These are phyloP conservation scores for Hecatera dysodea DNA, from an alignment of 2,888 invertebrate genomes.

Conservation along the genomic window DNA sequence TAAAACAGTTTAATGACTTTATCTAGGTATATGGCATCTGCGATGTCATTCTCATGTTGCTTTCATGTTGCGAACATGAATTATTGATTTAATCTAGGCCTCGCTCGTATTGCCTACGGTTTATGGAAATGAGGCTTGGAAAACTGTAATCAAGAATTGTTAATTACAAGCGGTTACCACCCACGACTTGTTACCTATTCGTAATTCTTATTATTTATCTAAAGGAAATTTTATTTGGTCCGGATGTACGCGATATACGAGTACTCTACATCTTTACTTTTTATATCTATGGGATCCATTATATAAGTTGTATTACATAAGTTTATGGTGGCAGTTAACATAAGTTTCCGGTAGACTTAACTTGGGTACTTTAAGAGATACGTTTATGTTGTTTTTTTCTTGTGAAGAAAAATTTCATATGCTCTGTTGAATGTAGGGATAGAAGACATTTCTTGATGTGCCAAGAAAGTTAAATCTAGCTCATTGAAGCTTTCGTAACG, in stretches of 20 bases:
- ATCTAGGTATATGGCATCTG: slow-evolving; percentile 74
- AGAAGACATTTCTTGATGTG: slow-evolving; percentile 25
- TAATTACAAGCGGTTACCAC: slow-evolving; percentile 78
- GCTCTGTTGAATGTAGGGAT: slow-evolving; percentile 16
- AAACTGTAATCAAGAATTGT: slow-evolving; percentile 77
- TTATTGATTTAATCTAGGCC: slow-evolving; percentile 79
- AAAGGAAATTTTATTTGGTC: slow-evolving; percentile 48
- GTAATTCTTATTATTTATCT: slow-evolving; percentile 55
- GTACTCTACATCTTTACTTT: slow-evolving; percentile 23
- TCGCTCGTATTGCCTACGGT: slow-evolving; percentile 77
- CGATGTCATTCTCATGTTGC: slow-evolving; percentile 59
- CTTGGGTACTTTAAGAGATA: slow-evolving; percentile 53
- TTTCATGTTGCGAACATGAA: slow-evolving; percentile 71
- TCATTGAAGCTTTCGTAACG: slow-evolving; percentile 24
- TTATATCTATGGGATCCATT: slow-evolving; percentile 37
- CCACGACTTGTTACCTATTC: slow-evolving; percentile 73
- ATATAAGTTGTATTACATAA: slow-evolving; percentile 44
- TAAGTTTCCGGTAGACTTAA: slow-evolving; percentile 57
- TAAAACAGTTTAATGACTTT: slow-evolving; percentile 78
- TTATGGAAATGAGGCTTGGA: slow-evolving; percentile 81
- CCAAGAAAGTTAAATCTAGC: slow-evolving; percentile 7
- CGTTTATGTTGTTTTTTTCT: slow-evolving; percentile 54
- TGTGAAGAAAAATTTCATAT: slow-evolving; percentile 23
- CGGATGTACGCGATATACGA: slow-evolving; percentile 40
- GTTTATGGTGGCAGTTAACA: slow-evolving; percentile 49